These are phyloP conservation scores for Tetranychus cinnabarinus DNA, from an alignment of 1,140 invertebrate species.

Conservation along the genomic window DNA sequence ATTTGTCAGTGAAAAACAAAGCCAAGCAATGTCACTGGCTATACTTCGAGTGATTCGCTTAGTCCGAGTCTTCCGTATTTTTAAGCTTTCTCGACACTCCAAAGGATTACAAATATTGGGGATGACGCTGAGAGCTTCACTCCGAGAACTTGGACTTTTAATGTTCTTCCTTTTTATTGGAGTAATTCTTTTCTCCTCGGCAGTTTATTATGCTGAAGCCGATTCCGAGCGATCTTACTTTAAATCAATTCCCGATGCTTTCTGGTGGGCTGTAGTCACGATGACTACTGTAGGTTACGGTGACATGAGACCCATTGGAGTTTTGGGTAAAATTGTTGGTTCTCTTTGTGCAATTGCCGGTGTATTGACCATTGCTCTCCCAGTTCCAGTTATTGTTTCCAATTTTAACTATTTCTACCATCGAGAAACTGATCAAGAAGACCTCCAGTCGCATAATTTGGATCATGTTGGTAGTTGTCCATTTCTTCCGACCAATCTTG, in stretches of 20 bases:
- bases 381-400: constrained; percentile 78
- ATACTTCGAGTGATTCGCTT: constrained; percentile 89
- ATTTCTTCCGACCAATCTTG: background rate
- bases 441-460: constrained; percentile 92
- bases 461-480: constrained; percentile 89
- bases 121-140: constrained; percentile 94
- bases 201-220: constrained; percentile 95
- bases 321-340: constrained; percentile 96
- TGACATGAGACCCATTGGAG: constrained; percentile 92
- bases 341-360: constrained; percentile 97
- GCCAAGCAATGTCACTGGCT: constrained; percentile 76
- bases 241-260: constrained; percentile 33
- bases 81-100: constrained; percentile 90
- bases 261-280: background rate
- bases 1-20: background rate
- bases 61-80: constrained; percentile 94
- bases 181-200: constrained; percentile 91
- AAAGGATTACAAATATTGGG: constrained; percentile 88
- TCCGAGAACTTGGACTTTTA: constrained; percentile 95
- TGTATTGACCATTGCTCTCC: background rate
- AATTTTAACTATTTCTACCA: constrained; percentile 99
- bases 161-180: constrained; percentile 99
- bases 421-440: constrained; percentile 91
- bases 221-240: constrained; percentile 76
- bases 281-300: constrained; percentile 96